Base-by-base conservation (phyloP, 2,888 invertebrate genomes). In the Caenorhabditis panamensis region DNA sequence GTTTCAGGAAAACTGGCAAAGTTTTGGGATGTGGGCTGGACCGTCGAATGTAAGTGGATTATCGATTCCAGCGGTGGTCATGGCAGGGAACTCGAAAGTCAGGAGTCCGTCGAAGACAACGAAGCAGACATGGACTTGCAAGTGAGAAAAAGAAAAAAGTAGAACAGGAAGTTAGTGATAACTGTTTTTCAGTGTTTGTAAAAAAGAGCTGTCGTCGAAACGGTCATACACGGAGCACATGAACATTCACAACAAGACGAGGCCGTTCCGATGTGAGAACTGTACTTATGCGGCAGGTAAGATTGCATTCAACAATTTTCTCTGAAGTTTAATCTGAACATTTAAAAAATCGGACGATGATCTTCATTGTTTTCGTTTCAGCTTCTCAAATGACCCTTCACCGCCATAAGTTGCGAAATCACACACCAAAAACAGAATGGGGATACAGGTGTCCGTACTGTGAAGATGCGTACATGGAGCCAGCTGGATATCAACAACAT, bases 371-470 rank as follows among this genome's bases (percentile, higher is more conserved):
- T 47, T 26, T 81, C n/a, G n/a, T n/a, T 90, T 53, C 72, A 90
- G 90, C 90, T 0, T 89, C 89, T 53, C 89, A 90, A 80, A 90
- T 91, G 90, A 90, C 90, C 0, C 83, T 90, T 1, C 85, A 89
- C 20, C 82, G 90, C 9, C 90, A 90, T 68, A 84, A 83, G 16
- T 84, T 91, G n/a, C 82, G 90, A 11, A 88, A 88, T 62, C 90
- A 90, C 81, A 87, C 86, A 2, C 79, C 88, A 6, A 79, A 86
- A 44, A 61, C 83, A 2, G 83, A 88, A 53, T 90, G 90, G 90
- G 88, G 89, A n/a, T 90, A 90, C 64, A 78, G 76, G 22, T 90
- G 90, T 64, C 89, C 90, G 9, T 89, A 90, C 76, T 90, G 90
- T 62, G 68, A 66, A 0, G 88, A 88, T 22, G 76, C 79, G 11